These are phyloP conservation scores for Trogon surrucura DNA, from an alignment of 2,113 vertebrate species.

Conservation along the genomic window DNA sequence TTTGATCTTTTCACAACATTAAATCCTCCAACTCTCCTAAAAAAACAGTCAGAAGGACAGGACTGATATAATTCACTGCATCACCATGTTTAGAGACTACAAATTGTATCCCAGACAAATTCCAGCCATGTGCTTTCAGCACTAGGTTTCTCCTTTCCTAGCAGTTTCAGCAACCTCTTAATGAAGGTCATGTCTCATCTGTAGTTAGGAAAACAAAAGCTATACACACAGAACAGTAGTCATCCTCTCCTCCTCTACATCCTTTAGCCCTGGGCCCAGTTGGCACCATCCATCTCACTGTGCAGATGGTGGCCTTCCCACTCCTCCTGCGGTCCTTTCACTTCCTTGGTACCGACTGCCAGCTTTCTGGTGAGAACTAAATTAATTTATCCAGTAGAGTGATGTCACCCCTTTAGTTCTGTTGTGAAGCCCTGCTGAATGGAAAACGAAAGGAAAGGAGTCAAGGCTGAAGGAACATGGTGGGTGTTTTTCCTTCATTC, in stretches of 20 bases:
- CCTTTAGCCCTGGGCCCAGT: slow-evolving; percentile 7
- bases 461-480: not conserved
- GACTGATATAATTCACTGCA: not conserved
- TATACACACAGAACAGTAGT: not conserved
- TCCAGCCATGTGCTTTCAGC: not conserved
- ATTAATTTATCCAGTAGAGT: slow-evolving; percentile 55
- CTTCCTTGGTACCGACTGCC: slow-evolving; percentile 57
- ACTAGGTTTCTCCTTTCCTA: slow-evolving; percentile 26
- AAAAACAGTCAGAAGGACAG: not conserved
- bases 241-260: not conserved
- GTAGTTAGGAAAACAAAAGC: slow-evolving; percentile 37
- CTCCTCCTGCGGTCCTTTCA: slow-evolving; percentile 52
- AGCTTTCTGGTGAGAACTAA: slow-evolving; percentile 70
- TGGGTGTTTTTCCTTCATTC: not conserved
- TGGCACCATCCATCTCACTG: slow-evolving; percentile 51
- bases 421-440: not conserved
- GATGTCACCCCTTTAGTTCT: slow-evolving; percentile 7
- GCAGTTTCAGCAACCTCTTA: slow-evolving; percentile 32
- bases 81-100: not conserved
- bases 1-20: not conserved
- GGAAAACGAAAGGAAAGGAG: not conserved
- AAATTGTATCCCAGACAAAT: not conserved
- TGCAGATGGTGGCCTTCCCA: slow-evolving; percentile 74
- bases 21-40: not conserved
- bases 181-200: not conserved